Conservation (phyloP, 2,797 vertebrate species). For the Gastrophryne carolinensis region DNA sequence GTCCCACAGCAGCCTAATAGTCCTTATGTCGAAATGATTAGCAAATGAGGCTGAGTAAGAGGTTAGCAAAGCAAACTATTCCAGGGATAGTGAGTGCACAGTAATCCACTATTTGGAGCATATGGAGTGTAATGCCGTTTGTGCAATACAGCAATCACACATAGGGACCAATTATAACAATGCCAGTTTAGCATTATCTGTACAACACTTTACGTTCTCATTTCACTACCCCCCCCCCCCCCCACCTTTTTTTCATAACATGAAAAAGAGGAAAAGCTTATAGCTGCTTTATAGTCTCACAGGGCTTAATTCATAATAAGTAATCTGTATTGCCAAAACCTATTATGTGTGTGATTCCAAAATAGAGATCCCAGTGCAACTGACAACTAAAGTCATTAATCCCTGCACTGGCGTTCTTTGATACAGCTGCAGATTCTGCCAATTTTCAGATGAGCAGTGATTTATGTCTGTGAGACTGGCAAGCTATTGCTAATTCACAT, state of each 20-base stretch:
- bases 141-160: conserved; percentile 23
- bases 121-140: neutral
- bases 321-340: neutral
- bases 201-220: conserved; percentile 17
- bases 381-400: neutral
- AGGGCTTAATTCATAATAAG: neutral
- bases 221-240: fast-evolving
- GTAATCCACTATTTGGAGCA: conserved; percentile 15
- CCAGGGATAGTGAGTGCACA: neutral
- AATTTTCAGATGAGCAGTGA: neutral
- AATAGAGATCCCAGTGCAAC: neutral
- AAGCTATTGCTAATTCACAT: neutral
- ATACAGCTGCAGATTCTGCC: neutral
- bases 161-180: conserved; percentile 35
- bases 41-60: neutral
- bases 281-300: neutral
- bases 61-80: neutral
- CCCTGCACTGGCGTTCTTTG: neutral
- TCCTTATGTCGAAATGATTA: no score
- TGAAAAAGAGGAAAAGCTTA: conserved; percentile 2
- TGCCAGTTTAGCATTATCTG: neutral
- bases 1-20: no score
- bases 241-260: neutral
- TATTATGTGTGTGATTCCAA: neutral
- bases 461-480: neutral